Base-by-base conservation (phyloP, 2,888 invertebrate species). In the Harpalus rubripes region DNA sequence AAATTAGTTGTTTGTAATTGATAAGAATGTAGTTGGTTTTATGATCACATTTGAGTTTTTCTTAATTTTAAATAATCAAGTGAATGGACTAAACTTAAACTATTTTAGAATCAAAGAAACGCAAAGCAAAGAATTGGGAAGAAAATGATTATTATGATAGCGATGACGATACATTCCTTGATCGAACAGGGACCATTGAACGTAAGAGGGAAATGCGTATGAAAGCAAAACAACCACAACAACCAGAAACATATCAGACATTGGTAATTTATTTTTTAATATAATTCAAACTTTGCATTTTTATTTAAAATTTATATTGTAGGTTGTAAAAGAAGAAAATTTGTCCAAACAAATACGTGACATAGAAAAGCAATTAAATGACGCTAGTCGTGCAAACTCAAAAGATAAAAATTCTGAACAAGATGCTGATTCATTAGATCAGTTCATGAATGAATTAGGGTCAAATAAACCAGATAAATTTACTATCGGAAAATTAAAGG, bases 141-240 rank as follows among this genome's bases (percentile, higher is more conserved):
- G 96, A 96, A 2, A 96, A 98, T 89, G 99, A 98, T 91, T 98
- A 93, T 90, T 98, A 98, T 90, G 97, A 97, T 87, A 97, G 97
- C 0, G 98, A 99, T 89, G 99, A 99, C 86, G 99, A 99, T 90
- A 96, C 96, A 22, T 99, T 96, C 92, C 93, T 98, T 81, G 99
- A 99, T 90, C 93, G 99, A 86, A 99, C 99, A 0, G 99, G 99
- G 0, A 94, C 95, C 84, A 94, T 99, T 22, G 98, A 98, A 90
- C 94, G 94, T 87, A 98, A 98, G 90, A 93, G 99, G 7, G 93
- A 94, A 88, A 93, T 94, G 85, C 93, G 98, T 83, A 97, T 96
- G 95, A 92, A 93, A 89, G 91, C 92, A 16, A 93, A 94, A 86
- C 92, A 94, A 87, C 93, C 94, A 0, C 94, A 94, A 89, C 92